Evolutionary conservation across 2,113 vertebrate genomes (phyloP), one percentile per base, ranked within the genome.

Genomic region (Bubo bubo): DNA sequence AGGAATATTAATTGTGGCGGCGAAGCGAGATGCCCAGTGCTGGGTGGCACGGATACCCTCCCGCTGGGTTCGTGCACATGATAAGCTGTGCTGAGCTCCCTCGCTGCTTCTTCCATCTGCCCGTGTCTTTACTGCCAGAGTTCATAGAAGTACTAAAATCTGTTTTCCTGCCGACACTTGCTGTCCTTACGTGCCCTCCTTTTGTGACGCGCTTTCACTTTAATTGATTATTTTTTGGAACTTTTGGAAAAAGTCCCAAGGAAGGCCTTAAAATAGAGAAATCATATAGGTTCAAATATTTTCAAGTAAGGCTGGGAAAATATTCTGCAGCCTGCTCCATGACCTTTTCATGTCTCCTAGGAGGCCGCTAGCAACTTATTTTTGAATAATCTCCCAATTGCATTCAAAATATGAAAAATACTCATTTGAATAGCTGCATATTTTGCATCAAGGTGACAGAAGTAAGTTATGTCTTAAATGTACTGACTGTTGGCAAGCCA

Each of bases 91-190:
- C 88, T 5, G 53, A 73, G 86, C 77, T 89, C 89, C 90, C 94
- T 80, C 2, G 1, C 93, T 71, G 93, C 93, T 95, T 16, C 84
- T 63, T 34, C 95, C 93, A 95, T 96, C 96, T 94, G 95, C 47
- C 87, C 3, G 0, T 8, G 21, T 4, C 92, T 90, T 14, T 80
- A 94, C 95, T 95, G 95, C 94, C 97, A 93, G 93, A 59, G 93
- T 94, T 96, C 92, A 79, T 90, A 63, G 96, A 95, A 96, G 55
- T 45, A 63, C 88, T 1, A 0, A 56, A 50, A 63, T 71, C 87
- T 41, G 2, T 86, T 86, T 76, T 58, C 90, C 72, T 92, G 79
- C 72, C 6, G 24, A 8, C 68, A 3, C 30, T 90, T 8, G 58
- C 81, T 95, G 92, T 94, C 88, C 93, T 96, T 67, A 83, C 0